Evolutionary conservation across 2,113 vertebrate genomes (phyloP).

Genomic region (Leucopsar rothschildi): DNA sequence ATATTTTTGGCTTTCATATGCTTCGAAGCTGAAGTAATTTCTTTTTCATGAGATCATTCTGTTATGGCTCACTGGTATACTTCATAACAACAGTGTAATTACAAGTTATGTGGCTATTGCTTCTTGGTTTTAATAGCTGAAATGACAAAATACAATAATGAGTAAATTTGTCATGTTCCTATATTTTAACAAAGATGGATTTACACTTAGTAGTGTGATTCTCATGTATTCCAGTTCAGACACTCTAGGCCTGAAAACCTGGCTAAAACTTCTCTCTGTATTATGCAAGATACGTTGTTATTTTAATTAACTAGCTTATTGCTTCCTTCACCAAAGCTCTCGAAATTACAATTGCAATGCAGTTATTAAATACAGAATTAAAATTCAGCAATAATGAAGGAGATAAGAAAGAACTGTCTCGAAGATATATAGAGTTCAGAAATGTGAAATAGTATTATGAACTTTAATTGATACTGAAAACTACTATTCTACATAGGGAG

Average conservation of each 20-base stretch:
- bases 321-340: neutral
- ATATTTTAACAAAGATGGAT: neutral
- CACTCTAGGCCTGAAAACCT: neutral
- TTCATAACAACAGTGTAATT: neutral
- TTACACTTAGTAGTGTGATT: neutral
- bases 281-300: neutral
- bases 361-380: neutral
- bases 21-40: neutral
- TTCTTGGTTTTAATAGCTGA: neutral
- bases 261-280: neutral
- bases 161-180: neutral
- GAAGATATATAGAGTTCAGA: neutral
- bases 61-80: neutral
- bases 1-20: neutral
- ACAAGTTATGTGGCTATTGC: neutral
- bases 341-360: neutral
- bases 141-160: neutral
- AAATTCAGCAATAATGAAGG: neutral
- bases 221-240: neutral
- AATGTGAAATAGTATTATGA: neutral
- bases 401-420: neutral
- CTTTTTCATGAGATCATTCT: neutral
- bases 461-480: neutral
- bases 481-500: neutral
- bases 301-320: neutral